Percentiles rank a stretch among this genome's conserved stretches.
phyloP scores from a whole-genome alignment of 1,140 invertebrate species.

The Paralvinella palmiformis region DNA sequence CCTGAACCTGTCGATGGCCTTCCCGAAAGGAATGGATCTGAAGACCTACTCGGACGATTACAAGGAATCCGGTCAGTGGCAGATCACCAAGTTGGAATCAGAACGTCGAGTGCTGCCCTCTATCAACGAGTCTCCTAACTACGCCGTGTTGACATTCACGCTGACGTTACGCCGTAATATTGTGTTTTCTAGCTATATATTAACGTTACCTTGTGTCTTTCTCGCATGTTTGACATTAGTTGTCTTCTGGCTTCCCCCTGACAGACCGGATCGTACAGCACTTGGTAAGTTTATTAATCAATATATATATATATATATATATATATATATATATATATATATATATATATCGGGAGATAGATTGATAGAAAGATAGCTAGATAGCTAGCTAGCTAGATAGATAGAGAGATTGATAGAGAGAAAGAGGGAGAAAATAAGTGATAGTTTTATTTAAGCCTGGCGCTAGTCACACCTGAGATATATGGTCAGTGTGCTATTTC shows the following conservation, averaged over 20 bases:
- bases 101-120: background rate
- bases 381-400: too few relatives aligned
- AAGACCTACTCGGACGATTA: background rate
- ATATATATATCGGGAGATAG: too few relatives aligned
- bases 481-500: too few relatives aligned
- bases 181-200: constrained; percentile 25
- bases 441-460: too few relatives aligned
- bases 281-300: constrained; percentile 24
- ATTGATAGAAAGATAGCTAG: too few relatives aligned
- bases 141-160: background rate
- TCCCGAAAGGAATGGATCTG: background rate
- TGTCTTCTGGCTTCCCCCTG: constrained; percentile 28
- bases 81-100: background rate
- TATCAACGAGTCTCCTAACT: background rate
- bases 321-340: too few relatives aligned
- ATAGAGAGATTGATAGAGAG: too few relatives aligned
- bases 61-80: background rate
- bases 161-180: constrained; percentile 6
- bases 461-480: too few relatives aligned
- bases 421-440: too few relatives aligned
- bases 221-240: constrained; percentile 25
- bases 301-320: too few relatives aligned
- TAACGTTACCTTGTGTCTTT: constrained; percentile 26
- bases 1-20: constrained; percentile 29
- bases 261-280: constrained; percentile 24